Evolutionary conservation across 64 coral and sea anemone species (phyloP), one percentile per base, ranked within the genome.

Genomic region (Pocillopora verrucosa): DNA sequence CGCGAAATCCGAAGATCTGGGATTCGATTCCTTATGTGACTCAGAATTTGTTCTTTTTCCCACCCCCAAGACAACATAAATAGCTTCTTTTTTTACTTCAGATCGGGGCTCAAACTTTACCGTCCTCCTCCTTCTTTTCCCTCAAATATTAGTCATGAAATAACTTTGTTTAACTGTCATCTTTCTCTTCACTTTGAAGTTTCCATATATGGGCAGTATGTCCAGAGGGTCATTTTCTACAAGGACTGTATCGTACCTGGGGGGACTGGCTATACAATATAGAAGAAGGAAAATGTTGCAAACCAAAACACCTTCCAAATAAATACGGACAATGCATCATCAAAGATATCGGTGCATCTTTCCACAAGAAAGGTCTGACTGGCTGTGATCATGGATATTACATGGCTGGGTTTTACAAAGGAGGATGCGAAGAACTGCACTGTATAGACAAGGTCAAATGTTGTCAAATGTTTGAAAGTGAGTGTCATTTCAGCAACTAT

Each of bases 231-330:
- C 58, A 82, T 24, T 90, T 81, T 36, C 65, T 90, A 24, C 64
- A 90, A 80, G 88, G 88, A 30, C 56, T 90, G 38, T 73, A 73
- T 72, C 88, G 77, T 24, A 90, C 61, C 58, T 16, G 30, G 10
- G 73, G 7, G 10, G 13, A 80, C 37, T 69, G 67, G 22, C 69
- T 82, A 4, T 70, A 80, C 35, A 73, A 90, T 64, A 90, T 81
- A 5, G 77, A 90, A 81, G 63, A 81, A 17, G 88, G 76, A 34
- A 90, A 56, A 36, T 90, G 88, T 34, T 90, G 88, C 58, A 90
- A 80, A 58, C 88, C 88, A 19, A 13, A 34, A 0, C 45, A 16
- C 34, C 65, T 70, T 14, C 88, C 88, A 1, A 81, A 80, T 16
- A 0, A 3, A 9, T 90, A 90, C 30, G 60, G 36, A 15, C 13